Evolutionary conservation across 2,888 invertebrate species (phyloP).

Genomic region (Parnassius orleans): DNA sequence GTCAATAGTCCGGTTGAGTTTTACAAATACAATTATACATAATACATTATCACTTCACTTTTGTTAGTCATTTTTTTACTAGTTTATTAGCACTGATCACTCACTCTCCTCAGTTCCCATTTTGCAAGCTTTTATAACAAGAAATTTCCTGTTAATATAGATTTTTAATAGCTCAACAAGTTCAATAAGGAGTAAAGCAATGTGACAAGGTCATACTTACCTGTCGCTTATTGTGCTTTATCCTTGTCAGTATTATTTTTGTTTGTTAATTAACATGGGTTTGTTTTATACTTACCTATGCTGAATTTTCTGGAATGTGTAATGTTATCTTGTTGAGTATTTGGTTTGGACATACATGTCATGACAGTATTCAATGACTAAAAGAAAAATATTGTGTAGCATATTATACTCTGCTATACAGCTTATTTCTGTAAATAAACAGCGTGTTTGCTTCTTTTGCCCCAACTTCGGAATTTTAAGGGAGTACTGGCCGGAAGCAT

Average conservation of each 20-base stretch:
- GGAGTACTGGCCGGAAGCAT: too few species aligned
- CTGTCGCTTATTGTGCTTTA: conserved; percentile 21
- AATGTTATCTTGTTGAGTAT: conserved; percentile 21
- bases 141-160: conserved; percentile 56
- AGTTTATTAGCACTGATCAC: conserved; percentile 59
- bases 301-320: conserved; percentile 44
- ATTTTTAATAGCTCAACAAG: conserved; percentile 30
- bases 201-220: conserved; percentile 34
- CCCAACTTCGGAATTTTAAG: too few species aligned
- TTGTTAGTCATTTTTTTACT: conserved; percentile 42
- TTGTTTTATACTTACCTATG: conserved; percentile 49
- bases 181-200: conserved; percentile 18
- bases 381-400: too few species aligned
- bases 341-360: not conserved
- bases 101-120: conserved; percentile 66
- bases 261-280: conserved; percentile 26
- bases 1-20: conserved; percentile 39
- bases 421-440: too few species aligned
- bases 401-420: too few species aligned
- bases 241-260: conserved; percentile 4
- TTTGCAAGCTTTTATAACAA: conserved; percentile 75
- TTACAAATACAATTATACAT: conserved; percentile 49
- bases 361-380: too few species aligned
- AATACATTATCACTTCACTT: conserved; percentile 58
- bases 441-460: too few species aligned